phyloP scores from a whole-genome alignment of 2,888 invertebrate species.

The Scrobipalpa costella region DNA sequence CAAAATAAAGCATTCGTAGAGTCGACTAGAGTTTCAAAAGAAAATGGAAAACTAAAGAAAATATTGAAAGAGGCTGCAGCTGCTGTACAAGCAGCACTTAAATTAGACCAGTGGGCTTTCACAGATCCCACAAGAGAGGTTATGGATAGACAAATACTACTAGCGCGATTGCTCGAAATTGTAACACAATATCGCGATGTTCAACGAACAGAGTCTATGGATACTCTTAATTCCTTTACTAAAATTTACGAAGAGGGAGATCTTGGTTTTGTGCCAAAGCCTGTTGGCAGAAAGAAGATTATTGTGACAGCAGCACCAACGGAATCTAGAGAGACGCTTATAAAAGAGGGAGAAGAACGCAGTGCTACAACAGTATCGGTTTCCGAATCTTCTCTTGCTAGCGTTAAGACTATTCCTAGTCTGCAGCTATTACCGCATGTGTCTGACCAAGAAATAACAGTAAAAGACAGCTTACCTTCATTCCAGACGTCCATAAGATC shows the following conservation, averaged over 20 bases:
- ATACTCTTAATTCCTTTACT: constrained; percentile 73
- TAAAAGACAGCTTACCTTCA: constrained; percentile 62
- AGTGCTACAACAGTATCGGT: constrained; percentile 39
- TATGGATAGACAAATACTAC: constrained; percentile 70
- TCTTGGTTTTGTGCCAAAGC: constrained; percentile 84
- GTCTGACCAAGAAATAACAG: constrained; percentile 41
- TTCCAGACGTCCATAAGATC: constrained; percentile 42
- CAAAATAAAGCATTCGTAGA: constrained; percentile 72
- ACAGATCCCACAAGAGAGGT: constrained; percentile 61
- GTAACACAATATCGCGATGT: constrained; percentile 70
- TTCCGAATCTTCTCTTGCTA: constrained; percentile 51
- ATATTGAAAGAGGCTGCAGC: constrained; percentile 83
- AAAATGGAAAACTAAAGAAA: constrained; percentile 77
- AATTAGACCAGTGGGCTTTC: constrained; percentile 69
- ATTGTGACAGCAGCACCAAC: constrained; percentile 35
- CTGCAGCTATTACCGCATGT: constrained; percentile 52
- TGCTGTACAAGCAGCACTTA: constrained; percentile 81
- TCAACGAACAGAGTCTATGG: constrained; percentile 61
- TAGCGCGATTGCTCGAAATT: constrained; percentile 80
- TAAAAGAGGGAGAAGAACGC: constrained; percentile 37
- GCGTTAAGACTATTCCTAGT: constrained; percentile 67
- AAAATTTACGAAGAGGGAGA: constrained; percentile 83
- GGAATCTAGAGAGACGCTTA: constrained; percentile 43
- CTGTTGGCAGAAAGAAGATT: constrained; percentile 47
- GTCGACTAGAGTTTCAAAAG: constrained; percentile 71